Evolutionary conservation across 2,113 vertebrate species (phyloP).

Genomic region (Tursiops truncatus): DNA sequence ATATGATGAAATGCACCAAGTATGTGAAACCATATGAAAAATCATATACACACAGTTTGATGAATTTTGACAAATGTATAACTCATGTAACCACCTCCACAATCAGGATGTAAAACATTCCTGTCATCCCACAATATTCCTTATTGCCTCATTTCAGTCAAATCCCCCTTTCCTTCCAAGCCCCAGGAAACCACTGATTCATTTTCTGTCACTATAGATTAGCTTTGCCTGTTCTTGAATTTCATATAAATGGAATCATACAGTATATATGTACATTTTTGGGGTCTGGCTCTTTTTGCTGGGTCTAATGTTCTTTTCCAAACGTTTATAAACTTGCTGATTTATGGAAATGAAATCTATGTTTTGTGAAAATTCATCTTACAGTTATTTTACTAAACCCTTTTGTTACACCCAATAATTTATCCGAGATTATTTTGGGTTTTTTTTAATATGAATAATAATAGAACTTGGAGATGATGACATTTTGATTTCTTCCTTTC

Average conservation of each 20-base stretch:
- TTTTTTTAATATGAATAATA: background rate
- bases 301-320: background rate
- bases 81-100: background rate
- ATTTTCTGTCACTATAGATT: background rate
- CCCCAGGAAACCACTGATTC: background rate
- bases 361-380: constrained; percentile 31
- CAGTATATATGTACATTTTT: background rate
- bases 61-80: background rate
- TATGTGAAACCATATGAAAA: background rate
- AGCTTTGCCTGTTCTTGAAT: background rate
- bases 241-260: background rate
- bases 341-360: background rate
- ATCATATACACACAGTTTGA: background rate
- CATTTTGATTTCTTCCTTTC: background rate
- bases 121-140: background rate
- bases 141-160: background rate
- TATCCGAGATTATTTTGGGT: background rate
- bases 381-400: background rate
- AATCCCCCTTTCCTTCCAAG: background rate
- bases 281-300: background rate
- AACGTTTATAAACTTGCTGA: background rate
- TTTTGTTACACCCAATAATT: background rate
- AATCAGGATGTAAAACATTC: background rate
- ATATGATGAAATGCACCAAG: background rate
- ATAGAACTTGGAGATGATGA: background rate